phyloP scores from a whole-genome alignment of 37 sponge, comb jelly and placozoan species.

The Ianthella basta region DNA sequence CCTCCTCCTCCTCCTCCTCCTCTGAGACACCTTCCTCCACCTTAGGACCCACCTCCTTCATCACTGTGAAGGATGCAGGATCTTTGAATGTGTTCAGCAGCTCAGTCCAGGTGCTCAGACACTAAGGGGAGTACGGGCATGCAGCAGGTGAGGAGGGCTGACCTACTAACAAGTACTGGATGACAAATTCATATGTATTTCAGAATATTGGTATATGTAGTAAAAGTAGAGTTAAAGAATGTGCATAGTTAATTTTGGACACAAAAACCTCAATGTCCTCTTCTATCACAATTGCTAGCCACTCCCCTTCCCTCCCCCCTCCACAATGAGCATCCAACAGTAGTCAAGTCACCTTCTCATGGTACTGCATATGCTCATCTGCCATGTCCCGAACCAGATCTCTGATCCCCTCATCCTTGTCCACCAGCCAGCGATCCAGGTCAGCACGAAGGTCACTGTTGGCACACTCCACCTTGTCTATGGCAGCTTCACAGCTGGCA shows the following conservation, averaged over 20 bases:
- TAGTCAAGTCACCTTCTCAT: conserved; percentile 66
- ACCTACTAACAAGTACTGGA: neutral
- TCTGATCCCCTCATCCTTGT: conserved; percentile 53
- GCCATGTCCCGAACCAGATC: conserved; percentile 46
- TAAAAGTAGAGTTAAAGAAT: too few species aligned
- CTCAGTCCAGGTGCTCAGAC: neutral
- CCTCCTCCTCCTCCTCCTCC: too few species aligned
- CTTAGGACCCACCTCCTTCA: neutral
- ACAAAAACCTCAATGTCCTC: too few species aligned
- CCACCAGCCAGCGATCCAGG: conserved; percentile 73
- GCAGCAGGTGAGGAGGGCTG: neutral
- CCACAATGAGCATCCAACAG: too few species aligned
- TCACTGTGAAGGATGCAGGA: neutral
- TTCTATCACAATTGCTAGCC: too few species aligned
- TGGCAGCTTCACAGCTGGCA: conserved; percentile 52
- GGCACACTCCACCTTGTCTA: conserved; percentile 64
- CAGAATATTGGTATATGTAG: too few species aligned
- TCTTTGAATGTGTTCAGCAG: neutral
- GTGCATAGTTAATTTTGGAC: too few species aligned
- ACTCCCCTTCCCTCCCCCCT: too few species aligned
- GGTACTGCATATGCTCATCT: conserved; percentile 60
- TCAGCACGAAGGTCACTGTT: conserved; percentile 75
- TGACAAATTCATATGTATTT: neutral
- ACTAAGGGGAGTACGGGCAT: neutral
- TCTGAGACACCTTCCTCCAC: too few species aligned